Evolutionary conservation across 1,140 invertebrate species (phyloP).

Genomic region (Drosophila sechellia): DNA sequence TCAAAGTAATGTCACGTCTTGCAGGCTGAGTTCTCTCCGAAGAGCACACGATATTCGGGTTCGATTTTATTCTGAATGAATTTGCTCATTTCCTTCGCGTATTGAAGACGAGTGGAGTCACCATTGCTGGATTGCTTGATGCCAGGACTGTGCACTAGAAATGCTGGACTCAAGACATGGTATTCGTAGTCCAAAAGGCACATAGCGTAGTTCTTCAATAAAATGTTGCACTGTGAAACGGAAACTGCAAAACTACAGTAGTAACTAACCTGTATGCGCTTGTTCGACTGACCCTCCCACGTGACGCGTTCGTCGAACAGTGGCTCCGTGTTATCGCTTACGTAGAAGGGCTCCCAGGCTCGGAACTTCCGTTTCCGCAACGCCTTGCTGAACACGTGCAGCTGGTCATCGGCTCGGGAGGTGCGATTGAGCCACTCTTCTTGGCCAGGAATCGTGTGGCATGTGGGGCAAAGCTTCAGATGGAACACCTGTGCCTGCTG

Average conservation of each 20-base stretch:
- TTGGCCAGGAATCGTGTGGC: conserved; percentile 93
- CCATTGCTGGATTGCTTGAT: conserved; percentile 56
- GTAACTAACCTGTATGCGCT: conserved; percentile 93
- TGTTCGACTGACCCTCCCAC: conserved; percentile 95
- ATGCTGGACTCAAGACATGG: conserved; percentile 79
- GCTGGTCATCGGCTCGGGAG: conserved; percentile 85
- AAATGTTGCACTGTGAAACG: neutral
- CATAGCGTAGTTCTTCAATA: conserved; percentile 79
- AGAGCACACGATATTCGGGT: conserved; percentile 73
- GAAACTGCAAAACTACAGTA: no score
- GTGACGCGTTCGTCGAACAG: conserved; percentile 94
- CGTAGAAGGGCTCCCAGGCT: conserved; percentile 95
- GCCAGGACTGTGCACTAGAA: conserved; percentile 82
- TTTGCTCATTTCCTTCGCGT: conserved; percentile 61
- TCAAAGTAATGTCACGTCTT: conserved; percentile 32
- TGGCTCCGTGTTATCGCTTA: conserved; percentile 93
- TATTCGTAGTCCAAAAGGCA: conserved; percentile 84
- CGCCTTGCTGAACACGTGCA: conserved; percentile 92
- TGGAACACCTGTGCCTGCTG: conserved; percentile 94
- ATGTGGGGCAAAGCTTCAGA: conserved; percentile 92
- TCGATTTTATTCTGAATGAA: conserved; percentile 71
- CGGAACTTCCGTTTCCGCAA: conserved; percentile 90
- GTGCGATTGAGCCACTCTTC: conserved; percentile 90
- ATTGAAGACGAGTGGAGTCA: conserved; percentile 22
- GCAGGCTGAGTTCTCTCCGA: conserved; percentile 58